Percentiles rank a stretch among this genome's conserved stretches.
Conservation (phyloP, 2,113 vertebrate genomes). For the Glaucidium brasilianum region DNA sequence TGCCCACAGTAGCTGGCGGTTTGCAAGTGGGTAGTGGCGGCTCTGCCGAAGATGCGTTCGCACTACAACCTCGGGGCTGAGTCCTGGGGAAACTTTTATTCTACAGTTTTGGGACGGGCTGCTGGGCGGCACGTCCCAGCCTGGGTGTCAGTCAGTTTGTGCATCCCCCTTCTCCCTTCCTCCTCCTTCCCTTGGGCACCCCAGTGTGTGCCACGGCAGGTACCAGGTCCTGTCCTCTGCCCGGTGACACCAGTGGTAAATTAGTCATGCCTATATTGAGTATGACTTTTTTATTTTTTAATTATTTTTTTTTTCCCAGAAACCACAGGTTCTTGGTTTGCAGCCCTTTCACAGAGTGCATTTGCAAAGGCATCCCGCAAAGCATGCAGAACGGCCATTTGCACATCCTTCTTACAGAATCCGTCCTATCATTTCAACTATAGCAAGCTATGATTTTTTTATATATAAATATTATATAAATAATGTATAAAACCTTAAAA, state of each 20-base stretch:
- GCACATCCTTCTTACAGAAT: constrained; percentile 88
- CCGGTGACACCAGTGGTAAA: neutral
- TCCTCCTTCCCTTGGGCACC: neutral
- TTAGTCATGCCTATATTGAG: constrained; percentile 6
- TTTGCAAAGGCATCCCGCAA: constrained; percentile 73
- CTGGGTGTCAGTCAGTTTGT: constrained; percentile 51
- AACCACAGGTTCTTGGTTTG: constrained; percentile 74
- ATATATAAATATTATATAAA: constrained; percentile 99
- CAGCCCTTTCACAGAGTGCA: constrained; percentile 66
- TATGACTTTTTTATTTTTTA: neutral
- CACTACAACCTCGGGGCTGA: constrained; percentile 76
- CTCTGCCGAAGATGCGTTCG: constrained; percentile 62
- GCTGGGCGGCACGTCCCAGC: constrained; percentile 87
- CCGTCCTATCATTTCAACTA: constrained; percentile 96
- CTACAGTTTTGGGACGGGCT: constrained; percentile 79
- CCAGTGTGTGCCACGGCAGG: neutral
- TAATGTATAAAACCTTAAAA: constrained; percentile 99
- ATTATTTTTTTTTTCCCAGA: neutral
- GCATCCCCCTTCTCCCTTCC: neutral
- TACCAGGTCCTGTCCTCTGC: neutral
- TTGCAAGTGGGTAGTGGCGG: constrained; percentile 40
- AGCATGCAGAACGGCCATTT: constrained; percentile 78
- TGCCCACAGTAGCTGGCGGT: neutral
- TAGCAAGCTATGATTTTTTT: constrained; percentile 86
- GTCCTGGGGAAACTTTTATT: constrained; percentile 71